These are phyloP conservation scores for Epinotia ramella DNA, from an alignment of 2,888 invertebrate species.

Conservation along the genomic window DNA sequence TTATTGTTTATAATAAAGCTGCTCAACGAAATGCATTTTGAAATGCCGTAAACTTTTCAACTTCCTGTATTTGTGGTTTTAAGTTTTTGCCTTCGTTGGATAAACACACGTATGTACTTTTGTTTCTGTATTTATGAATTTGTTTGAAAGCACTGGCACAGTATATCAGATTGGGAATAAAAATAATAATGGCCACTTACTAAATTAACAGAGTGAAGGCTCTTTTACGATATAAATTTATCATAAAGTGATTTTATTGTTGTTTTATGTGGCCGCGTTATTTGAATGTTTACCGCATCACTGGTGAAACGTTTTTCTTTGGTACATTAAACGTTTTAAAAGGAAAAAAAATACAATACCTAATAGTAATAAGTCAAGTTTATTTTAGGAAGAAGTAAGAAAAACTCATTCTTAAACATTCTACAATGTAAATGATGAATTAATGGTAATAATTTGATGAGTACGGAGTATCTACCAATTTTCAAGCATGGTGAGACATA, in stretches of 20 bases:
- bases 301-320: not conserved
- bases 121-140: too few relatives aligned
- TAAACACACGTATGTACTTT: not conserved
- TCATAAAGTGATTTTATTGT: constrained; percentile 22
- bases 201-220: constrained; percentile 15
- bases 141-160: not conserved
- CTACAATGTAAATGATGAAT: too few relatives aligned
- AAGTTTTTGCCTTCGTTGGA: constrained; percentile 12
- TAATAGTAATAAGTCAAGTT: not conserved
- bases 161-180: not conserved
- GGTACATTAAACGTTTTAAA: not conserved
- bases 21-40: constrained; percentile 21
- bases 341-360: not conserved
- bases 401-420: too few relatives aligned
- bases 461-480: too few relatives aligned
- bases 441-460: too few relatives aligned
- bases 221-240: constrained; percentile 5
- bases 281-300: not conserved
- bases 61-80: constrained; percentile 42
- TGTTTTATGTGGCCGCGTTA: constrained; percentile 12
- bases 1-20: constrained; percentile 25
- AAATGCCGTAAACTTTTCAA: constrained; percentile 36
- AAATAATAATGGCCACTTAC: constrained; percentile 13
- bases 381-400: too few relatives aligned
- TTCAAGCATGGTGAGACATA: too few relatives aligned